phyloP scores from a whole-genome alignment of 2,113 vertebrate species.

The Grantiella picta region DNA sequence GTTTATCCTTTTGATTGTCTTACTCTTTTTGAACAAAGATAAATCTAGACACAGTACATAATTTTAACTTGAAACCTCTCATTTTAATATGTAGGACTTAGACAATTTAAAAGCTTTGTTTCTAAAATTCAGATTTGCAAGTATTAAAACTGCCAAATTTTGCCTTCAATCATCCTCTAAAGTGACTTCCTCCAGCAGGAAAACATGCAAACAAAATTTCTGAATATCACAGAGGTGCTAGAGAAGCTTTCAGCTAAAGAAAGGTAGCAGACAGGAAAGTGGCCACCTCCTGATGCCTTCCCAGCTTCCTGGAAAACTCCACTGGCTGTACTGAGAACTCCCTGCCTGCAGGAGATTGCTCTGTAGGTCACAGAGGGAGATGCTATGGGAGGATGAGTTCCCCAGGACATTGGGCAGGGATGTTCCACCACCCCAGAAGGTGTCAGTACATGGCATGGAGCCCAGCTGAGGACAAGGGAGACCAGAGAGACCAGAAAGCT shows the following conservation, averaged over 20 bases:
- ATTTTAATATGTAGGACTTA: not conserved
- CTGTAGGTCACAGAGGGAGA: not conserved
- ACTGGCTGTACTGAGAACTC: not conserved
- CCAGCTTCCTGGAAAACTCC: not conserved
- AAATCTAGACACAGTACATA: not conserved
- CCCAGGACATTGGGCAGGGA: rapidly evolving
- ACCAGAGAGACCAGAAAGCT: not conserved
- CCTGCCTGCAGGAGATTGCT: not conserved
- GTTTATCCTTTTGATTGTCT: not conserved
- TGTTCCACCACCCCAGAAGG: too few species aligned
- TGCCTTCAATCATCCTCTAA: not conserved
- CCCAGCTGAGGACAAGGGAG: not conserved
- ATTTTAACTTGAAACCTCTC: not conserved
- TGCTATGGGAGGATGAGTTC: rapidly evolving
- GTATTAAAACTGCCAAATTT: not conserved
- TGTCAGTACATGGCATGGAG: rapidly evolving
- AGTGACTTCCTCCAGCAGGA: not conserved
- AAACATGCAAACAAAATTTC: not conserved
- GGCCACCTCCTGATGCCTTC: not conserved
- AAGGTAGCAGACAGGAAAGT: not conserved
- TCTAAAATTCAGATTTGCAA: not conserved
- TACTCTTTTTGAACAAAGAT: not conserved
- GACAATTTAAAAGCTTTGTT: not conserved
- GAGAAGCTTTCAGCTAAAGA: not conserved
- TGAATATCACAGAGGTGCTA: not conserved